These are phyloP conservation scores for Melanotaenia boesemani DNA, from an alignment of 2,797 vertebrate genomes.

Conservation along the genomic window DNA sequence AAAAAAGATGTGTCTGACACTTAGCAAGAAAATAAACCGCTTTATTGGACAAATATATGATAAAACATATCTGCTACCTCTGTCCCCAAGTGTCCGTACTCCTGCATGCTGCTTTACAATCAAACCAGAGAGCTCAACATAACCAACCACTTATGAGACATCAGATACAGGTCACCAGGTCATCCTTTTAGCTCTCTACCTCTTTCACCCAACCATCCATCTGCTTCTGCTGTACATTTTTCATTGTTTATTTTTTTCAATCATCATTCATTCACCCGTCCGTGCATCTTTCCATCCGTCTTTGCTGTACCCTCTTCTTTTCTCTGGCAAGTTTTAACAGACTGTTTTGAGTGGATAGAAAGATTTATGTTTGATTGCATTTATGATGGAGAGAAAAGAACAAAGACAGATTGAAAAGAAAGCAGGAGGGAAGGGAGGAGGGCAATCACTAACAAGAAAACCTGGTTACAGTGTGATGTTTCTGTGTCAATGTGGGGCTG, in stretches of 20 bases:
- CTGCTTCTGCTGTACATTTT: constrained; percentile 61
- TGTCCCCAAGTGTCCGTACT: constrained; percentile 21
- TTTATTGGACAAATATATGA: neutral
- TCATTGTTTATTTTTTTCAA: constrained; percentile 68
- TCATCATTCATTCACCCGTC: constrained; percentile 54
- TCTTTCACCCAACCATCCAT: constrained; percentile 67
- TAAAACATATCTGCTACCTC: constrained; percentile 33
- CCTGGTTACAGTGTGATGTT: constrained; percentile 13
- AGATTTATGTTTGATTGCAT: constrained; percentile 67
- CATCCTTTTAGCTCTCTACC: constrained; percentile 74
- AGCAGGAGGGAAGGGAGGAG: constrained; percentile 11
- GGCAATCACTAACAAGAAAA: constrained; percentile 46
- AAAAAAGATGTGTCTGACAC: constrained; percentile 13
- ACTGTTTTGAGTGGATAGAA: constrained; percentile 62
- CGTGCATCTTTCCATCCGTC: constrained; percentile 37
- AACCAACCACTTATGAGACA: constrained; percentile 72
- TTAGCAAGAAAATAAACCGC: constrained; percentile 10
- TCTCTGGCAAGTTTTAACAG: constrained; percentile 57
- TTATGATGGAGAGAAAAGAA: constrained; percentile 60
- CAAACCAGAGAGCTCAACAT: constrained; percentile 67
- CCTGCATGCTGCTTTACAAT: constrained; percentile 75
- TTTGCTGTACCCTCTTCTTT: constrained; percentile 29
- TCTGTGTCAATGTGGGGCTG: constrained; percentile 24
- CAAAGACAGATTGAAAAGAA: constrained; percentile 47
- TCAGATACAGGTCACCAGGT: constrained; percentile 75